phyloP scores from a whole-genome alignment of 2,113 vertebrate genomes.

The Pycnonotus jocosus region DNA sequence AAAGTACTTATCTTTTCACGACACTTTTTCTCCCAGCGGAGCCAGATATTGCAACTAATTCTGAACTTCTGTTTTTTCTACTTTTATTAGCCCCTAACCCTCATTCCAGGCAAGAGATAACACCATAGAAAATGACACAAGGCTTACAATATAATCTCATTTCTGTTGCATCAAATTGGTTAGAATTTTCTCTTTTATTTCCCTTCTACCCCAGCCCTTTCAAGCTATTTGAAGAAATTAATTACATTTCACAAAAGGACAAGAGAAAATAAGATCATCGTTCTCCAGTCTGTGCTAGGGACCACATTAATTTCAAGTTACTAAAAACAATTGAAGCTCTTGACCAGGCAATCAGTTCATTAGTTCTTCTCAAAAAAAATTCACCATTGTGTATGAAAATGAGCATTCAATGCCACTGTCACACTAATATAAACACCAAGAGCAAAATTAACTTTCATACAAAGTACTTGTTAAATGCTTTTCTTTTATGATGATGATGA shows the following conservation, averaged over 20 bases:
- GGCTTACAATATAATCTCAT: background rate
- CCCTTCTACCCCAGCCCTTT: background rate
- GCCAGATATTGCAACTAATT: background rate
- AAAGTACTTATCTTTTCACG: background rate
- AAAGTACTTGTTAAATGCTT: background rate
- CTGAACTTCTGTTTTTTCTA: background rate
- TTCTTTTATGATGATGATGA: background rate
- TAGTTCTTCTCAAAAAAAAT: background rate
- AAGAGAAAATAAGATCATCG: background rate
- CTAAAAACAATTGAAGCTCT: background rate
- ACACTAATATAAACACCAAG: background rate
- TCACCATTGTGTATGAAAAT: background rate
- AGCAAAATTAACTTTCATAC: background rate
- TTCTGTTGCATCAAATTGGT: background rate
- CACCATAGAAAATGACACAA: background rate
- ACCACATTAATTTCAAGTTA: slow-evolving; percentile 7
- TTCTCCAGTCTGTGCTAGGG: background rate
- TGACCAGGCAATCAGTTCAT: background rate
- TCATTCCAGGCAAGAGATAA: background rate
- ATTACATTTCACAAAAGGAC: background rate
- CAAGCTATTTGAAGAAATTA: background rate
- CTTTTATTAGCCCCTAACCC: background rate
- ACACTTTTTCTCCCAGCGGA: background rate
- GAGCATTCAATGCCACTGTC: background rate
- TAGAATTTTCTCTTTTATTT: background rate